Base-by-base conservation (phyloP, 2,113 vertebrate genomes). In the Sturnira hondurensis region DNA sequence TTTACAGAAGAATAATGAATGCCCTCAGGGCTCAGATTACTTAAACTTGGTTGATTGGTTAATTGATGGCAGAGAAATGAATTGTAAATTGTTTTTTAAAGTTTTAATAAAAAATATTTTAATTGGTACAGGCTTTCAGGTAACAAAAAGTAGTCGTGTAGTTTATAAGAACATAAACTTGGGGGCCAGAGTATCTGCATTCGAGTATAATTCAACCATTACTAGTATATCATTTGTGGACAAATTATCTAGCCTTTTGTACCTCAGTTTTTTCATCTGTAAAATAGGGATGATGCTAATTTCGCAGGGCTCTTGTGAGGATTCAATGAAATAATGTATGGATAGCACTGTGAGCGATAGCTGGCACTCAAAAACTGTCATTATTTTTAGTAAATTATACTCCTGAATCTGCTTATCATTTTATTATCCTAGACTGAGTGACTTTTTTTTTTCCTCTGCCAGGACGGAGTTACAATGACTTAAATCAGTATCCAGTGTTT, bases 401-500 rank as follows among this genome's bases (percentile, higher is more conserved):
- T 89, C 41, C 7, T 41, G 12, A 65, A 86, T 61, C 28, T 86
- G 47, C 65, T 41, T 91, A 63, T 76, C 36, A 89, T 95, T 82
- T 86, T 94, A 61, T n/a, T 87, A 41, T 65, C 87, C 16, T 92
- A 89, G 89, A 88, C 96, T 89, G 0, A 65, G 4, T 67, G 13
- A 33, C 63, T 47, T 26, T 89, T 71, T 89, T 71, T 63, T 86
- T 43, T 67, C 28, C 80, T 58, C 94, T 95, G 28, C 89, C 86
- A 99, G 99, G 99, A 77, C 99, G 99, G 76, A 99, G 99, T 73
- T 99, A 98, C 92, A 99, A 99, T 92, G 99, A 99, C 97, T 98
- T 99, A 92, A 99, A 99, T 98, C 99, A 99, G 98, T 99, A 99
- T 93, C 99, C 99, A 2, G 99, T 99, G 95, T 99, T 99, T 98